Percentiles rank a stretch among this genome's conserved stretches.
phyloP scores from a whole-genome alignment of 2,113 vertebrate genomes.

The Anseranas semipalmata region DNA sequence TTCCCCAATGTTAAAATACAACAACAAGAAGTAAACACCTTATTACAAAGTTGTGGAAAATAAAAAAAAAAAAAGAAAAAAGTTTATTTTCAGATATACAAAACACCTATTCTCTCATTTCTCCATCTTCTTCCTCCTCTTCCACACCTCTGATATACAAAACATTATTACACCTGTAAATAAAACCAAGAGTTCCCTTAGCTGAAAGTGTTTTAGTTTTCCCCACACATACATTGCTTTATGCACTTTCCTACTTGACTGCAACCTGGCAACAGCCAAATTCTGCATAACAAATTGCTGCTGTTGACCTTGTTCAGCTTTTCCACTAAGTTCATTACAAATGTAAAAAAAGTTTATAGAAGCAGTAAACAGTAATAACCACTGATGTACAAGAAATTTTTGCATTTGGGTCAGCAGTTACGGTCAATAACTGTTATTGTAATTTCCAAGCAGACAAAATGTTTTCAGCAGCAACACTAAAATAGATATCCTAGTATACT shows the following conservation, averaged over 20 bases:
- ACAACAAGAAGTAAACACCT: not conserved
- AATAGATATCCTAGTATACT: not conserved
- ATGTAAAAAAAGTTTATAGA: rapidly evolving
- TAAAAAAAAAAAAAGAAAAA: not conserved
- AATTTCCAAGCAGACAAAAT: not conserved
- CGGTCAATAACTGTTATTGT: rapidly evolving
- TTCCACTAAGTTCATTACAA: not conserved
- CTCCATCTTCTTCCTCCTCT: conserved; percentile 98
- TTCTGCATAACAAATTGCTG: not conserved
- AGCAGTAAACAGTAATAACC: not conserved
- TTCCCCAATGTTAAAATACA: not conserved
- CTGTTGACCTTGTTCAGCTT: not conserved
- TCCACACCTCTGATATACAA: conserved; percentile 98
- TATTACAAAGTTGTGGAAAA: conserved; percentile 62
- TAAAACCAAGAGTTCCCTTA: conserved; percentile 9
- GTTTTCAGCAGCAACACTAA: not conserved
- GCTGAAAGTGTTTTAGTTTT: not conserved
- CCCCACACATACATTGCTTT: rapidly evolving
- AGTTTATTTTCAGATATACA: conserved; percentile 78
- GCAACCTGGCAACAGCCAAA: not conserved
- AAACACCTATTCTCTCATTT: conserved; percentile 94
- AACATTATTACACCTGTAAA: conserved; percentile 95
- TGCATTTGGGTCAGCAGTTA: not conserved
- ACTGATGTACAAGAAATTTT: rapidly evolving
- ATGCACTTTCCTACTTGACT: not conserved